Evolutionary conservation across 2,113 vertebrate species (phyloP).

Genomic region (Oryzias celebensis): DNA sequence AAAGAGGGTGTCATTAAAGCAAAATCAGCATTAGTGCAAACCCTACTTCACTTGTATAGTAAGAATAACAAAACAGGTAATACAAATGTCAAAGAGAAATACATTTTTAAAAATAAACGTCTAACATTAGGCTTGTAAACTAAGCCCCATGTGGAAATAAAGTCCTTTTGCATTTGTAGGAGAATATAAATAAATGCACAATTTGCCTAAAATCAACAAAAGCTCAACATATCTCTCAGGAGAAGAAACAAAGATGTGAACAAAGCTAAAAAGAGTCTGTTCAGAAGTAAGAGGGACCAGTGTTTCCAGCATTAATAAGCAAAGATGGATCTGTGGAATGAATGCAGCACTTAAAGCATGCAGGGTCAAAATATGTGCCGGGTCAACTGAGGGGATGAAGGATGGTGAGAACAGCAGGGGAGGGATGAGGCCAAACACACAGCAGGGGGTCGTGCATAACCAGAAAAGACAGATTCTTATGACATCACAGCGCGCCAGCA

Average conservation of each 20-base stretch:
- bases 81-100: background rate
- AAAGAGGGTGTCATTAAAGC: constrained; percentile 14
- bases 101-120: background rate
- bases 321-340: background rate
- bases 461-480: too few relatives aligned
- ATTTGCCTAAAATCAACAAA: constrained; percentile 16
- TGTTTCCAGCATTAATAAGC: constrained; percentile 2
- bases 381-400: constrained; percentile 35
- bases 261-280: constrained; percentile 20
- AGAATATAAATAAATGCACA: constrained; percentile 27
- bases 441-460: constrained; percentile 9
- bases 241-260: constrained; percentile 10
- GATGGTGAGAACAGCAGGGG: constrained; percentile 16
- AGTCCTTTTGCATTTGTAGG: constrained; percentile 6
- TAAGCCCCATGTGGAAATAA: constrained; percentile 1
- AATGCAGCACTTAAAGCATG: constrained; percentile 8
- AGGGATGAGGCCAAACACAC: constrained; percentile 11
- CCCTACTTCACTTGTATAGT: too few relatives aligned
- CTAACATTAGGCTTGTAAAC: background rate
- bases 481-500: too few relatives aligned
- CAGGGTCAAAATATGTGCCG: constrained; percentile 41
- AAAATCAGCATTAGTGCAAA: too few relatives aligned
- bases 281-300: constrained; percentile 21
- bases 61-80: background rate
- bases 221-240: constrained; percentile 4